Evolutionary conservation across 2,888 invertebrate species (phyloP).

Genomic region (Rhamphomyia laevipes): DNA sequence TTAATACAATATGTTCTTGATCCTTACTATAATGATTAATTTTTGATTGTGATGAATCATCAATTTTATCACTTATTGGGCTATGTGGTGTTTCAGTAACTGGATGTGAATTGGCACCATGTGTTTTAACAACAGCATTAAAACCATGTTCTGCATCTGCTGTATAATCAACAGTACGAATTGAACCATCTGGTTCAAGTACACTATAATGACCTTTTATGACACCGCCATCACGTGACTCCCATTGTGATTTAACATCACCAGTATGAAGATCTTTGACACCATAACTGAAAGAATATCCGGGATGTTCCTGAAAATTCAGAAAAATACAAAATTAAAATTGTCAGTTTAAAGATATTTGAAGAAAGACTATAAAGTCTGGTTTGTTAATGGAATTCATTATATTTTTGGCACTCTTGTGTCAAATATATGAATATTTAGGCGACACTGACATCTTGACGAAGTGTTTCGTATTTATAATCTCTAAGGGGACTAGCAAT

Average conservation of each 20-base stretch:
- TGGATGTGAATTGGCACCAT: constrained; percentile 37
- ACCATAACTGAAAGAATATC: constrained; percentile 46
- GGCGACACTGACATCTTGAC: too few species aligned
- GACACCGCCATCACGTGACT: constrained; percentile 42
- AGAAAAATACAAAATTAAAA: too few species aligned
- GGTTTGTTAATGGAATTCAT: too few species aligned
- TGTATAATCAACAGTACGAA: constrained; percentile 44
- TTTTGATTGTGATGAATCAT: constrained; percentile 36
- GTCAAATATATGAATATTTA: too few species aligned
- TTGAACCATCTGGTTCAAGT: constrained; percentile 52
- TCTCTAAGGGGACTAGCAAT: too few species aligned
- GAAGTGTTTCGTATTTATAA: too few species aligned
- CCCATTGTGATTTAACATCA: constrained; percentile 47
- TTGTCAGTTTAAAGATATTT: too few species aligned
- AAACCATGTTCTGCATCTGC: constrained; percentile 44
- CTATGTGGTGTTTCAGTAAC: constrained; percentile 30
- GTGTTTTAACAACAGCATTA: constrained; percentile 43
- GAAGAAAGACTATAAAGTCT: too few species aligned
- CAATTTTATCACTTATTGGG: constrained; percentile 17
- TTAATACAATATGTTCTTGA: constrained; percentile 36
- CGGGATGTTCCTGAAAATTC: constrained; percentile 37
- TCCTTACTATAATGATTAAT: constrained; percentile 37
- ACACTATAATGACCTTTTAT: constrained; percentile 50
- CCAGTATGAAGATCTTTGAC: constrained; percentile 46
- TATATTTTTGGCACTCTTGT: too few species aligned